Conservation (phyloP, 2,113 vertebrate species). For the Pleuronectes platessa region DNA sequence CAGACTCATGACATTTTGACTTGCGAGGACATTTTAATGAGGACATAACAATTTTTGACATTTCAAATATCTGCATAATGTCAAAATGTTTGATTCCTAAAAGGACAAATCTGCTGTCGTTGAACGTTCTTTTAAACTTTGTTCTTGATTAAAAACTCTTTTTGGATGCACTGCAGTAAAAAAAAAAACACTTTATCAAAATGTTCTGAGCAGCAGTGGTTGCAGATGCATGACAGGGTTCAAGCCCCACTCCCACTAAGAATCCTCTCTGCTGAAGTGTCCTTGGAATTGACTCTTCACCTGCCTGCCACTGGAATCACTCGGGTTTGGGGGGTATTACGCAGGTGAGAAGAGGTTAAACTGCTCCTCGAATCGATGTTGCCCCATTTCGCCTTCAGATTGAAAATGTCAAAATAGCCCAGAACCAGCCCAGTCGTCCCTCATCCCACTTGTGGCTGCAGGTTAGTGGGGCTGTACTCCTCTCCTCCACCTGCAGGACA, state of each 20-base stretch:
- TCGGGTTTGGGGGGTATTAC: too few species aligned
- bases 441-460: constrained; percentile 37
- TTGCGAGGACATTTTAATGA: too few species aligned
- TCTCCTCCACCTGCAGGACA: constrained; percentile 74
- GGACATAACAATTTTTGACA: too few species aligned
- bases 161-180: neutral
- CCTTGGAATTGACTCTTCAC: neutral
- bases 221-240: constrained; percentile 14
- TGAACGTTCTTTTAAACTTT: neutral
- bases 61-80: neutral
- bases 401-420: too few species aligned
- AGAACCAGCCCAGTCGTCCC: neutral
- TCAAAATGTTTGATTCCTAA: too few species aligned
- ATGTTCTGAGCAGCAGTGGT: constrained; percentile 5
- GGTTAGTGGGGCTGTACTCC: neutral
- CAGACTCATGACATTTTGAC: too few species aligned
- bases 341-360: neutral
- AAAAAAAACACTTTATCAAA: neutral
- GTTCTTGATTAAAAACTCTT: neutral
- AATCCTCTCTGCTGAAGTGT: neutral
- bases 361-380: too few species aligned
- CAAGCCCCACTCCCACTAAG: neutral
- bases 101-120: too few species aligned
- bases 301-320: neutral
- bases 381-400: too few species aligned